Evolutionary conservation across 2,113 vertebrate species (phyloP), one percentile per base, ranked within the genome.

Genomic region (Parotia lawesii): DNA sequence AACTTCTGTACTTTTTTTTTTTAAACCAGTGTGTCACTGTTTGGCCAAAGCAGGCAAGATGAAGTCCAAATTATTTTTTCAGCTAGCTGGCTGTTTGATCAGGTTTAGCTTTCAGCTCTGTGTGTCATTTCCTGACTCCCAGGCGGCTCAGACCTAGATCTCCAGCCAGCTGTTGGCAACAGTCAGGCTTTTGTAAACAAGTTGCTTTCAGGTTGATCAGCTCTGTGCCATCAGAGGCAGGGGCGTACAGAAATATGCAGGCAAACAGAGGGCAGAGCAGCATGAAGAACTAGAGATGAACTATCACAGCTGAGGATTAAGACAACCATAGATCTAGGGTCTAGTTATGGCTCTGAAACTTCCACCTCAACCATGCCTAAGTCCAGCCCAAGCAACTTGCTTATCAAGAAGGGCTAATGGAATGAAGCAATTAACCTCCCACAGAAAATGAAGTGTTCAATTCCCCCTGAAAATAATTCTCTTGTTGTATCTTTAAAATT

Each of bases 71-170:
- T 93, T 93, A 95, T 93, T 96, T 95, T 96, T 96, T 92, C 95
- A 96, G 94, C 85, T 88, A 93, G 80, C 13, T 95, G 81, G 65
- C 72, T 78, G 79, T 92, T 94, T 92, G 85, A 94, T 95, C 90
- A 94, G 81, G 62, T 93, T 96, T 87, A 85, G 85, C 89, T 96
- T 95, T 95, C 70, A 95, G 93, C 50, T 79, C 44, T 75, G 71
- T 94, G 77, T 96, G 95, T 97, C 85, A 92, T 94, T 97, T 97
- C 96, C 96, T 97, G 94, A 15, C 91, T 95, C 91, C 84, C 88
- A 91, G 86, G 90, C 81, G 0, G 90, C 83, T 95, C 89, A 92
- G 85, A 51, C 29, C 87, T 93, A 93, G 94, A 91, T 89, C 87
- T 90, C 77, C 58, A 88, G 74, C 73, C 80, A 93, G 87, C 70